Base-by-base conservation (phyloP, 2,888 invertebrate genomes). In the Heliconius hortense region DNA sequence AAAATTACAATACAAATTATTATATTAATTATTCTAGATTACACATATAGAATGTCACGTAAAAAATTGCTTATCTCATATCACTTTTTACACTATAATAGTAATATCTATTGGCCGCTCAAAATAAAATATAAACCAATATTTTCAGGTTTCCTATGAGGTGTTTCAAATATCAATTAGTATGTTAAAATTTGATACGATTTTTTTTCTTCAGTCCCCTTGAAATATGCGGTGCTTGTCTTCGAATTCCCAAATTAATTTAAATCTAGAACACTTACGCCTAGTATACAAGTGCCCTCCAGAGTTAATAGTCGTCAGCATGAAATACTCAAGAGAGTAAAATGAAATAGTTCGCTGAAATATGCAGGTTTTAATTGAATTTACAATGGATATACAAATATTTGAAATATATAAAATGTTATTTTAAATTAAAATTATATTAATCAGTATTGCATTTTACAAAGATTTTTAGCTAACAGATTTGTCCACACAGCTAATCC, bases 231-330 rank as follows among this genome's bases (percentile, higher is more conserved):
- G 48, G 15, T 56, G 56, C n/a, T 4, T 64, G n/a, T 62, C 35
- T 64, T 64, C 11, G 31, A 31, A 66, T 66, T 66, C 39, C 66
- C 24, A 43, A 66, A 66, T 39, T 66, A 39, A 66, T 66, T 66
- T 66, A 24, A 8, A 43, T 43, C 39, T 66, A 66, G 39, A 24
- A 66, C 39, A 66, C 66, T 66, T 24, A 66, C 39, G 39, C 39
- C 24, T 39, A 43, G 15, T 13, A 15, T 66, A 43, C 66, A 24
- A 66, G 66, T 66, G 39, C 39, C 15, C 66, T 66, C 43, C 24
- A 39, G 66, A 43, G 39, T 43, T 66, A 66, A 39, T 66, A 24
- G 66, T 66, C 39, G 39, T 66, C 66, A 26, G 24, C 66, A 28
- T 39, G 66, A 39, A 66, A 39, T 39, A 39, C 66, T 39, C 66